These are phyloP conservation scores for Pachycephala philippinensis DNA, from an alignment of 2,113 vertebrate genomes.

Conservation along the genomic window DNA sequence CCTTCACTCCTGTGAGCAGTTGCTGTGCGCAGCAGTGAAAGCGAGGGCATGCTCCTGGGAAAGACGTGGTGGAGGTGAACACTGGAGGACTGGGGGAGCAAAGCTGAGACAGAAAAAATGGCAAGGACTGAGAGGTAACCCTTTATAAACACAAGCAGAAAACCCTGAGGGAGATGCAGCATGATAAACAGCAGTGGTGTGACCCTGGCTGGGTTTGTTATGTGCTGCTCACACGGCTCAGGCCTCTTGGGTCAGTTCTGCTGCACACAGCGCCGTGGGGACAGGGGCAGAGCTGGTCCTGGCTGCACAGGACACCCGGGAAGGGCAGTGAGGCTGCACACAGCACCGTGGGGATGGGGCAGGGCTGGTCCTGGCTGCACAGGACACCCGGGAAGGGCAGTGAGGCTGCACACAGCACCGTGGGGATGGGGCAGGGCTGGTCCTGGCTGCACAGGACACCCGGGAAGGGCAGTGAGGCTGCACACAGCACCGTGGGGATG, in stretches of 20 bases:
- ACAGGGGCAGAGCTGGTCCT: not conserved
- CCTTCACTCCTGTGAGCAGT: not conserved
- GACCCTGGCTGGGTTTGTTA: not conserved
- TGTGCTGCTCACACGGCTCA: not conserved
- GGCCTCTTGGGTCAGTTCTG: not conserved
- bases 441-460: not conserved
- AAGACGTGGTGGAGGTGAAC: not conserved
- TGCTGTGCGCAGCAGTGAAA: accelerated
- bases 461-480: not conserved
- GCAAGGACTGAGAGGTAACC: not conserved
- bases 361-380: not conserved
- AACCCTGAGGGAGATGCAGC: not conserved
- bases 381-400: not conserved
- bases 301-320: not conserved
- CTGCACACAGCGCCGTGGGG: not conserved
- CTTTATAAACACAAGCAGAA: not conserved
- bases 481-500: not conserved
- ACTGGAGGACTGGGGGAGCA: accelerated
- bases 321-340: not conserved
- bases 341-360: not conserved
- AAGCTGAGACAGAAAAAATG: not conserved
- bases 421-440: not conserved
- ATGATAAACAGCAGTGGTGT: not conserved
- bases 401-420: not conserved
- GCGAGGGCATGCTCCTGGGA: accelerated